phyloP scores from a whole-genome alignment of 2,113 vertebrate species.

The Hippotragus niger region DNA sequence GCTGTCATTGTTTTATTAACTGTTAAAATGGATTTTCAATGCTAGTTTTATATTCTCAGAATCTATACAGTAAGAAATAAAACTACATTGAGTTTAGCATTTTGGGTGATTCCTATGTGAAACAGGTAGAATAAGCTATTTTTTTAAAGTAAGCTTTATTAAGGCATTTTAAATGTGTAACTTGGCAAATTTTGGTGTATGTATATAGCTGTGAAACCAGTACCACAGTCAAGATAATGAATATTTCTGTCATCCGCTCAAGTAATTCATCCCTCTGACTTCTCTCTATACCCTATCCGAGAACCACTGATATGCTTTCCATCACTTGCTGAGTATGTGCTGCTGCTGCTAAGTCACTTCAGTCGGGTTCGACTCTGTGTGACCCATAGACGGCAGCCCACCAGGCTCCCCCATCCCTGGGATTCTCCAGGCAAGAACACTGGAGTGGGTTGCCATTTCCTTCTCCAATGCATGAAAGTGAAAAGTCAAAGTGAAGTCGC shows the following conservation, averaged over 20 bases:
- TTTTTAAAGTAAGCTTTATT: neutral
- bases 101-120: neutral
- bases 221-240: neutral
- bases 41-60: neutral
- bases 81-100: neutral
- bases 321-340: neutral
- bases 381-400: too few species aligned
- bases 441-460: too few species aligned
- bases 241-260: neutral
- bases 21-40: neutral
- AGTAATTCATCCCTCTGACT: neutral
- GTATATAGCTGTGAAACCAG: neutral
- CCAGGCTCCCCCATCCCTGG: too few species aligned
- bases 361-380: too few species aligned
- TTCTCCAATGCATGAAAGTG: too few species aligned
- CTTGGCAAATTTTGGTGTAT: neutral
- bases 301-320: neutral
- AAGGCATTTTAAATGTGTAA: neutral
- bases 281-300: neutral
- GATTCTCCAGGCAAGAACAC: too few species aligned
- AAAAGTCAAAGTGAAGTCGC: too few species aligned
- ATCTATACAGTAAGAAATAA: neutral
- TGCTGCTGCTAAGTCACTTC: neutral
- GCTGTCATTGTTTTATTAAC: neutral
- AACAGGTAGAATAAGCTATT: neutral